A percentile compares a stretch with the other conserved stretches of the same genome.
These are phyloP conservation scores for Muschampia plurimacula DNA, from an alignment of 2,888 invertebrate genomes.

Conservation along the genomic window DNA sequence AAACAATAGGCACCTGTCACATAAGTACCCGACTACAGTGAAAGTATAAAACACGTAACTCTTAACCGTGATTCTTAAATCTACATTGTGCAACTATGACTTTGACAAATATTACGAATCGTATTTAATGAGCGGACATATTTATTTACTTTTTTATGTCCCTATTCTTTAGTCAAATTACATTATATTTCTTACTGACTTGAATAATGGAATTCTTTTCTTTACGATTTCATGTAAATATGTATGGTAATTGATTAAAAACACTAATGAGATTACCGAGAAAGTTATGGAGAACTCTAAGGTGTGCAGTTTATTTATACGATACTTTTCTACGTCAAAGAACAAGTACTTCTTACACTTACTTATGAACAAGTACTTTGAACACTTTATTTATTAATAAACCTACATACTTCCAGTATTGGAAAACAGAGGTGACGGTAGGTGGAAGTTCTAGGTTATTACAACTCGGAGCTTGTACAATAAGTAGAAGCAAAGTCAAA, in stretches of 20 bases:
- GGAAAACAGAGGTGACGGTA: too few relatives aligned
- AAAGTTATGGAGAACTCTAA: too few relatives aligned
- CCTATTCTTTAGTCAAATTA: slow-evolving; percentile 25
- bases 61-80: slow-evolving; percentile 52
- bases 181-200: background rate
- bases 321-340: too few relatives aligned
- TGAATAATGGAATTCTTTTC: background rate
- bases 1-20: slow-evolving; percentile 55
- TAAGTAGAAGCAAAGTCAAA: too few relatives aligned
- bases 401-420: too few relatives aligned
- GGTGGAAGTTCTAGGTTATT: too few relatives aligned
- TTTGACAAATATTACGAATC: slow-evolving; percentile 35
- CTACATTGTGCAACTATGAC: slow-evolving; percentile 54
- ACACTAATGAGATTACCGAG: background rate
- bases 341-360: too few relatives aligned
- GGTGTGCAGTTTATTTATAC: too few relatives aligned
- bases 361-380: too few relatives aligned
- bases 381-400: too few relatives aligned
- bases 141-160: slow-evolving; percentile 27
- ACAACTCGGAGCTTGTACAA: too few relatives aligned
- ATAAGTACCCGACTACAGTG: slow-evolving; percentile 45
- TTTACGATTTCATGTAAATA: background rate
- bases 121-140: slow-evolving; percentile 28
- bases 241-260: background rate
- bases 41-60: slow-evolving; percentile 54